Conservation (phyloP, 2,113 vertebrate genomes). For the Irena cyanogastra region DNA sequence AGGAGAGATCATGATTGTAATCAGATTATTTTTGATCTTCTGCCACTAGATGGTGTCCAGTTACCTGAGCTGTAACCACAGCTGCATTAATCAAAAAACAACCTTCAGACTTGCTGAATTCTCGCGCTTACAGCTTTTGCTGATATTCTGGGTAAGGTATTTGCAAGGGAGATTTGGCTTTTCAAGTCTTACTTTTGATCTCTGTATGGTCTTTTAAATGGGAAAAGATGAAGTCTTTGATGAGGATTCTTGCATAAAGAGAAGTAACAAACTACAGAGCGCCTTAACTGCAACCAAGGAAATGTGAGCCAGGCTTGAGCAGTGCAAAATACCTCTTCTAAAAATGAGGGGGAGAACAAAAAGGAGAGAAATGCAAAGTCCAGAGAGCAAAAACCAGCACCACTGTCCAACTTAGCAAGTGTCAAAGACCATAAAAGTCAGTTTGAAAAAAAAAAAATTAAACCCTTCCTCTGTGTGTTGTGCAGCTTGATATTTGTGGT, state of each 20-base stretch:
- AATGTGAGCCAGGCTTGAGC: neutral
- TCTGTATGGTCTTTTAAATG: neutral
- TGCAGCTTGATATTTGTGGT: neutral
- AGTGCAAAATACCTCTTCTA: neutral
- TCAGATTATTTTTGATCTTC: neutral
- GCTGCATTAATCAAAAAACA: neutral
- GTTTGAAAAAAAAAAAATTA: neutral
- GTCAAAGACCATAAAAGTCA: neutral
- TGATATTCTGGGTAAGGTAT: neutral
- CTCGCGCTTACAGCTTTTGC: neutral
- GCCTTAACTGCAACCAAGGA: neutral
- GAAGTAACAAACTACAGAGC: neutral
- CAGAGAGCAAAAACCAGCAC: neutral
- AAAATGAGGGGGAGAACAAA: neutral
- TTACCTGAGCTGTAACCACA: neutral
- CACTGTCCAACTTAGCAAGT: neutral
- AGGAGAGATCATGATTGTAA: neutral
- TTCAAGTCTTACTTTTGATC: slow-evolving; percentile 50
- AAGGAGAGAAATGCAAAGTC: neutral
- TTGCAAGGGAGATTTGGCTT: slow-evolving; percentile 15
- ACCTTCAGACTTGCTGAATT: neutral
- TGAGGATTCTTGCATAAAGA: slow-evolving; percentile 20
- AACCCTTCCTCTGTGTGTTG: neutral
- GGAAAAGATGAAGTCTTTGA: neutral
- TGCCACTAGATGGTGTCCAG: neutral